These are phyloP conservation scores for Copidosoma aretas DNA, from an alignment of 2,888 invertebrate genomes.

Conservation along the genomic window DNA sequence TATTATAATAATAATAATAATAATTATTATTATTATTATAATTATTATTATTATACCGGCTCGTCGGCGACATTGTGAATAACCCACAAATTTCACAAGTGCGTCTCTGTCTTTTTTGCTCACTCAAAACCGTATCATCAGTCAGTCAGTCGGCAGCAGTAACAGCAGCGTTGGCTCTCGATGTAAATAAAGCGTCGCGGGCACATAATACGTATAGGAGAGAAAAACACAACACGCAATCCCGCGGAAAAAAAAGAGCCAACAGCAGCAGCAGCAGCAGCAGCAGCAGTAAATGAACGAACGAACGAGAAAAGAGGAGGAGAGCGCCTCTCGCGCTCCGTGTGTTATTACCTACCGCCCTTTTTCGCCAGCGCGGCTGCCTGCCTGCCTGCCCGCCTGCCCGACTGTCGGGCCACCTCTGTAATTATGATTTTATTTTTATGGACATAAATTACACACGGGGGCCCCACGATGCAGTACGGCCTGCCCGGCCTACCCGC, in stretches of 20 bases:
- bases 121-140: neutral
- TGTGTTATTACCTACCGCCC: constrained; percentile 60
- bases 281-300: constrained; percentile 45
- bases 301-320: constrained; percentile 32
- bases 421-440: constrained; percentile 62
- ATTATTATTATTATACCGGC: too few species aligned
- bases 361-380: constrained; percentile 50
- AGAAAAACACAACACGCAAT: neutral
- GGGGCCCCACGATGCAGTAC: too few species aligned
- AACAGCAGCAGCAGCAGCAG: constrained; percentile 28
- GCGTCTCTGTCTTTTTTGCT: neutral
- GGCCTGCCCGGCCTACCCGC: constrained; percentile 51
- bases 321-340: neutral
- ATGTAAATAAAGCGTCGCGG: constrained; percentile 33
- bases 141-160: neutral
- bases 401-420: constrained; percentile 49
- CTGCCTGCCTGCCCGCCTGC: constrained; percentile 52
- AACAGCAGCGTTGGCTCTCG: too few species aligned
- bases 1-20: too few species aligned
- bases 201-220: constrained; percentile 28
- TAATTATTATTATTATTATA: too few species aligned
- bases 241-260: constrained; percentile 5
- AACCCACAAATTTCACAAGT: neutral
- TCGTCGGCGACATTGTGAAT: neutral
- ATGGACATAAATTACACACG: constrained; percentile 61